Evolutionary conservation across 2,113 vertebrate species (phyloP), one percentile per base, ranked within the genome.

Genomic region (Trematocara unimaculatum): DNA sequence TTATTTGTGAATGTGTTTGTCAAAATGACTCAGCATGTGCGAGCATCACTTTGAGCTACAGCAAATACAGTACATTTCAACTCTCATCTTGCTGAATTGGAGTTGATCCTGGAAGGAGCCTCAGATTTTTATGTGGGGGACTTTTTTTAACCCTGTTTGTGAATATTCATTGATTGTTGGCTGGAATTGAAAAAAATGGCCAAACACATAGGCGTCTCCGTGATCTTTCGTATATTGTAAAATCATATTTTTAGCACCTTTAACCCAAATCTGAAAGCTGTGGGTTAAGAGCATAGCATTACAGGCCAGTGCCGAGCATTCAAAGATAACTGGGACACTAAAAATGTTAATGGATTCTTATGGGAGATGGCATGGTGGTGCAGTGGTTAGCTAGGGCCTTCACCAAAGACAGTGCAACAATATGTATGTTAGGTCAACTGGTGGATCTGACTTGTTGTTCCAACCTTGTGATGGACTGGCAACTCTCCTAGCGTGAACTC

Each of bases 31-130:
- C 33, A 17, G 82, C 79, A 85, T 70, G 40, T 78, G 87, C 56
- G 88, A 86, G 87, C 88, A 83, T 91, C 74, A 85, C 55, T 88
- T 88, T 86, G 88, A 93, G 89, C 94, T 92, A 92, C 92, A 88
- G 85, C 60, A 81, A 64, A 91, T 89, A 88, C 81, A 84, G 90
- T 83, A 89, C 91, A 93, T 91, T 80, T 91, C 38, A 80, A 86
- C 92, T 86, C 83, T 54, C 88, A 90, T 87, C 85, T 92, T 85
- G 38, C 56, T 84, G 77, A 89, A 88, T 56, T 91, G 81, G 92
- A 93, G 88, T 84, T 87, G 89, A 82, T 93, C 81, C 89, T 80
- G 17, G 72, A 53, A 45, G 47, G 86, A 51, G 18, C 23, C 10
- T 3, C 42, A 58, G 26, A 72, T 72, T 88, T 86, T 74, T 47